Evolutionary conservation across 2,888 invertebrate genomes (phyloP), one percentile per base, ranked within the genome.

Genomic region (Lagria hirta): DNA sequence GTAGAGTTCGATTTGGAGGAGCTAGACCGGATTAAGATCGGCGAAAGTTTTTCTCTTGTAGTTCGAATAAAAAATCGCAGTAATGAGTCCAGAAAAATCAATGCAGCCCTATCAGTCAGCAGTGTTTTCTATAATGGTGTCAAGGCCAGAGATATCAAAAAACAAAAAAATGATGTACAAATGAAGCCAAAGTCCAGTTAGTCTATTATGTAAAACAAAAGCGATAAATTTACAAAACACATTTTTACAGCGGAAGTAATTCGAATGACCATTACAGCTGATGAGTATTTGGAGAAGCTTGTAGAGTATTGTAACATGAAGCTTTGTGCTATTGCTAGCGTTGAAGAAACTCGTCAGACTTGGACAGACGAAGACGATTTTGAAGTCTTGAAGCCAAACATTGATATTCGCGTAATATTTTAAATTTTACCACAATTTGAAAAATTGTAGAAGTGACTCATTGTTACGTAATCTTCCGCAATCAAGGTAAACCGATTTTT

Each of bases 341-440:
- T 90, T 0, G 75, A 78, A 36, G 88, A 90, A 69, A 90, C 90
- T 8, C 82, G 81, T 37, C 88, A 89, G 68, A 82, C 86, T 2
- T 90, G 88, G 85, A 83, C 86, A 0, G 86, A 84, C 52, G 87
- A 88, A 58, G 88, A 89, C 57, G 87, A 88, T 69, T 88, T 88
- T 72, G 83, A 87, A 68, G 77, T 90, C 3, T 71, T 84, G 16
- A 86, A 85, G 61, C 89, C 90, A 1, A 79, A 74, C 44, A 80
- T 88, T 35, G 72, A 71, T 18, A 77, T 90, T 18, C 78, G 81
- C 75, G 88, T 87, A 72, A 52, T 53, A 44, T 30, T 6, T 15
- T 24, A 8, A 5, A 8, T 43, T 22, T n/a, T n/a, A n/a, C n/a
- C n/a, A n/a, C n/a, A n/a, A n/a, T n/a, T n/a, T n/a, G n/a, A n/a